Evolutionary conservation across 2,113 vertebrate species (phyloP), one percentile per base, ranked within the genome.

Genomic region (Rhodinocichla rosea): DNA sequence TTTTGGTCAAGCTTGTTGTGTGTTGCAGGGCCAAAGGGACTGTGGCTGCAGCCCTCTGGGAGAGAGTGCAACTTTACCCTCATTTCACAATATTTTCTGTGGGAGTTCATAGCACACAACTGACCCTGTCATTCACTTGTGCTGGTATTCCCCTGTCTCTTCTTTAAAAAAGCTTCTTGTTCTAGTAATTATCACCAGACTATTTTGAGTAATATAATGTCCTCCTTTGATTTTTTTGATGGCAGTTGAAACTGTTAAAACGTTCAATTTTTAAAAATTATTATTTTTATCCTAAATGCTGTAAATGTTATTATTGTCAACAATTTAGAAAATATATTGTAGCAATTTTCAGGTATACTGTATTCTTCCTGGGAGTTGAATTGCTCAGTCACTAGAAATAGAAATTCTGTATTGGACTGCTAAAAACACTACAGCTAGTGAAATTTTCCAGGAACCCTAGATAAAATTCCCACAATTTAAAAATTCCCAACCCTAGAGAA

Each of bases 191-290:
- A 71, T 67, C 87, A 45, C 13, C 19, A 45, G 24, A 40, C 40
- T 68, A 9, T 71, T 90, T 75, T 37, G 32, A 37, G 62, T 56
- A 67, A 79, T 68, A 24, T 3, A 35, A 42, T 22, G 21, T 68
- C 30, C 50, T 93, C 45, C 28, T 82, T 80, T 62, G 11, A 35
- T 53, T 56, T 73, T 76, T 55, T 82, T 89, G 56, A 65, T 64
- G 12, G 32, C 8, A 26, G 6, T 28, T 83, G 50, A 83, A 89
- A 83, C 10, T 50, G 15, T 68, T 83, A 42, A 71, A 69, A 68
- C 7, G 76, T 53, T 39, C 2, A 39, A 1, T 14, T n/a, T 22
- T 2, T 18, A 4, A 13, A n/a, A 16, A 28, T 2, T 35, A 37
- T 32, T 27, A 13, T 45, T 74, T 55, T 42, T 13, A 14, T 50